phyloP scores from a whole-genome alignment of 2,888 invertebrate genomes.

The Aplocera efformata region DNA sequence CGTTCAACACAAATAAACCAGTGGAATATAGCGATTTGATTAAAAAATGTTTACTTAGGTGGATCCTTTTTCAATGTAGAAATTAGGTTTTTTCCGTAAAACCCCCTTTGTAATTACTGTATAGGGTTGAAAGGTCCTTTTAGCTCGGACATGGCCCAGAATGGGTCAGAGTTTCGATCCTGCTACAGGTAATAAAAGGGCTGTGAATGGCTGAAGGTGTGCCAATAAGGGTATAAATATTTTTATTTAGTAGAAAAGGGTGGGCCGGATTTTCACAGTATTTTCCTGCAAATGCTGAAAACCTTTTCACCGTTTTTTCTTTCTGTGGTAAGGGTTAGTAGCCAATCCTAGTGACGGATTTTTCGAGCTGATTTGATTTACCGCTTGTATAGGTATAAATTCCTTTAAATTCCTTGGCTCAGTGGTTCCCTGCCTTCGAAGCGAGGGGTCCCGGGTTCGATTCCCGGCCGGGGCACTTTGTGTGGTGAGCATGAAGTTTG shows the following conservation, averaged over 20 bases:
- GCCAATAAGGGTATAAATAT: constrained; percentile 17
- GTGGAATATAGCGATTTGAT: constrained; percentile 40
- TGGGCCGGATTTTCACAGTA: no score
- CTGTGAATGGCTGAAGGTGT: constrained; percentile 17
- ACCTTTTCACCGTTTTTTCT: no score
- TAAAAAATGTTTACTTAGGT: constrained; percentile 50
- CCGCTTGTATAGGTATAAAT: no score
- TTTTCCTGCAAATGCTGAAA: no score
- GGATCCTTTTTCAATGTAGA: constrained; percentile 41
- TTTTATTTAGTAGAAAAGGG: constrained; percentile 5
- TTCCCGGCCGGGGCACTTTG: no score
- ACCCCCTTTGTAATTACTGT: constrained; percentile 56
- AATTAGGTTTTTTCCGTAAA: constrained; percentile 49
- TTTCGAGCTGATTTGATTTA: no score
- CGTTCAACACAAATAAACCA: constrained; percentile 4
- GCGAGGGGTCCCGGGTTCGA: no score
- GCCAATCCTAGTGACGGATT: no score
- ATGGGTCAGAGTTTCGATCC: constrained; percentile 21
- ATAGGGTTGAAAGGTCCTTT: constrained; percentile 51
- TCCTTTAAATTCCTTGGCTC: no score
- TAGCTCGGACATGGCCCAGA: neutral
- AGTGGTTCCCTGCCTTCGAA: no score
- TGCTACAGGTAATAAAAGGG: constrained; percentile 22
- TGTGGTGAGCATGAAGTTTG: no score
- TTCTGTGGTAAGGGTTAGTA: no score